phyloP scores from a whole-genome alignment of 2,113 vertebrate species.

The Tenrec ecaudatus region DNA sequence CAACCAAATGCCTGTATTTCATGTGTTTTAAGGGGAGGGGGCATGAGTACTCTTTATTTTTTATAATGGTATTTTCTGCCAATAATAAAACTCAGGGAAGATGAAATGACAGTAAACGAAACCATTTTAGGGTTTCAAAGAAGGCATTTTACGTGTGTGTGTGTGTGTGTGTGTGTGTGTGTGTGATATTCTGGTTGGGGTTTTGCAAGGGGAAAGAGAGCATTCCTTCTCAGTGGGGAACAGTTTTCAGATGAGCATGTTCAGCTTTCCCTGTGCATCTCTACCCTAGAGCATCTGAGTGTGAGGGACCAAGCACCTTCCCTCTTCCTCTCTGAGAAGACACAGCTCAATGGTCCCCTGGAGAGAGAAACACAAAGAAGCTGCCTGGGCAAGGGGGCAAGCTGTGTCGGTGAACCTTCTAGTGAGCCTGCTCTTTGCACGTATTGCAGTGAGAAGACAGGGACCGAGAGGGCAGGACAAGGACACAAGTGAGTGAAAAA shows the following conservation, averaged over 20 bases:
- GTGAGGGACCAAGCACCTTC: neutral
- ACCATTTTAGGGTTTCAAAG: constrained; percentile 53
- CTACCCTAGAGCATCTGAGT: neutral
- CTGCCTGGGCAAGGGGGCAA: neutral
- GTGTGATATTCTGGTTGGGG: too few species aligned
- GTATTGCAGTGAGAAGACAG: neutral
- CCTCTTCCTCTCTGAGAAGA: neutral
- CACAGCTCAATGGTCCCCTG: neutral
- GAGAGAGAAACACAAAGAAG: constrained; percentile 3
- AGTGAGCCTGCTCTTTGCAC: neutral
- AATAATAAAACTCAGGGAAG: constrained; percentile 66
- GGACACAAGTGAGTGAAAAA: neutral
- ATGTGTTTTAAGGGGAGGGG: neutral
- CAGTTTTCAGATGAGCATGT: constrained; percentile 30
- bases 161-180: neutral
- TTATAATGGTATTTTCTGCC: constrained; percentile 71
- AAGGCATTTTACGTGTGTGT: constrained; percentile 47
- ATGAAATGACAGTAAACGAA: constrained; percentile 49
- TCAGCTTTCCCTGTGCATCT: constrained; percentile 16
- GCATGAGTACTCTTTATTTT: constrained; percentile 59
- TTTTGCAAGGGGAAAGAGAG: neutral
- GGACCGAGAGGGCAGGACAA: too few species aligned
- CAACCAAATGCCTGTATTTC: constrained; percentile 70
- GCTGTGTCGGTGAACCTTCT: too few species aligned
- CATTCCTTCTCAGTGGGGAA: constrained; percentile 40